Percentiles rank a stretch among this genome's conserved stretches.
phyloP scores from a whole-genome alignment of 2,113 vertebrate genomes.

The Nibea albiflora region DNA sequence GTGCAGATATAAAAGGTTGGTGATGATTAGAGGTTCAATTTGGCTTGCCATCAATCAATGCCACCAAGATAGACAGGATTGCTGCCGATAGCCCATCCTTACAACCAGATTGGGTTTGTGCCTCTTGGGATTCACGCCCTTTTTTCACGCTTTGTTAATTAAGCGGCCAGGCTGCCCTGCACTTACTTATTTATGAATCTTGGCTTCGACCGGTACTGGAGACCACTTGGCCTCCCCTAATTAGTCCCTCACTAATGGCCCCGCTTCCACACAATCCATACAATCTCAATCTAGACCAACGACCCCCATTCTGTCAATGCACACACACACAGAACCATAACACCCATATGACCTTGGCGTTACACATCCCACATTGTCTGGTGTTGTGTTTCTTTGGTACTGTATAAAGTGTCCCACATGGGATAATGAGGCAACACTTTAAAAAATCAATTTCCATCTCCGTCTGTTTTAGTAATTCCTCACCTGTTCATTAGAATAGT shows the following conservation, averaged over 20 bases:
- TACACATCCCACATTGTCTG: slow-evolving; percentile 58
- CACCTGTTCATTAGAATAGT: slow-evolving; percentile 75
- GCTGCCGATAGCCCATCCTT: slow-evolving; percentile 65
- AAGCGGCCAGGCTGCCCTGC: slow-evolving; percentile 78
- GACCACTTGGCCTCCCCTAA: slow-evolving; percentile 78
- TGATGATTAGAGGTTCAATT: slow-evolving; percentile 86
- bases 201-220: slow-evolving; percentile 73
- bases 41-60: slow-evolving; percentile 84
- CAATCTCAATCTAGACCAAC: slow-evolving; percentile 45
- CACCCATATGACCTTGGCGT: slow-evolving; percentile 73
- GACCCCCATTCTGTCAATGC: slow-evolving; percentile 42
- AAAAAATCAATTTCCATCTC: slow-evolving; percentile 79
- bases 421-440: slow-evolving; percentile 79
- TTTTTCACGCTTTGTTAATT: slow-evolving; percentile 84
- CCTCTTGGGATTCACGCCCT: slow-evolving; percentile 75
- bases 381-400: slow-evolving; percentile 71
- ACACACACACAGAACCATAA: slow-evolving; percentile 57
- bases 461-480: slow-evolving; percentile 73
- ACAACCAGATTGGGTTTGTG: slow-evolving; percentile 70
- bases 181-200: slow-evolving; percentile 86
- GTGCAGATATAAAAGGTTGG: slow-evolving; percentile 75
- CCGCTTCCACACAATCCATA: slow-evolving; percentile 77
- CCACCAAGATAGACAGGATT: slow-evolving; percentile 64
- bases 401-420: slow-evolving; percentile 71
- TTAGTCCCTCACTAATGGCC: slow-evolving; percentile 81